Conservation (phyloP, 2,113 vertebrate species). For the Leptobrachium ailaonicum region DNA sequence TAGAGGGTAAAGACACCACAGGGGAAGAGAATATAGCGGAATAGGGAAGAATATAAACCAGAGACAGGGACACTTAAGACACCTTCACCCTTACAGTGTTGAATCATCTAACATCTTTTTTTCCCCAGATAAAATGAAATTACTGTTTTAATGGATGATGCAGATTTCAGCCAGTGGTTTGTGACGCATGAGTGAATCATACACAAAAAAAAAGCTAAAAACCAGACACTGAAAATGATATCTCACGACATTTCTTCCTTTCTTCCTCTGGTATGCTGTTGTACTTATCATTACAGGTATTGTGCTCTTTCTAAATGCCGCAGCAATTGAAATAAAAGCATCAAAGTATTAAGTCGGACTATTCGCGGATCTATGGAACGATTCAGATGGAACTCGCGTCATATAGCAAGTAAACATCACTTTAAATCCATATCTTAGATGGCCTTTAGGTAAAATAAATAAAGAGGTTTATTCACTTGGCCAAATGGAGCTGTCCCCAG, state of each 20-base stretch:
- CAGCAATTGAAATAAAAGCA: constrained; percentile 1
- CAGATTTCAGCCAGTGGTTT: background rate
- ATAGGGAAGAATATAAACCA: too few relatives aligned
- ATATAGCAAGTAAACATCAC: constrained; percentile 1
- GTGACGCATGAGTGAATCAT: background rate
- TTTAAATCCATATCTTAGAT: background rate
- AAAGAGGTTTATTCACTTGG: constrained; percentile 2
- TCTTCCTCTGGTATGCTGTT: constrained; percentile 9
- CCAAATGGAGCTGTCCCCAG: background rate
- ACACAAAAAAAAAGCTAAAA: background rate
- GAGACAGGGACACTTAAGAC: too few relatives aligned
- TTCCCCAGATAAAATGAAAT: too few relatives aligned
- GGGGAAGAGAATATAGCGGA: too few relatives aligned
- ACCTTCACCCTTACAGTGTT: too few relatives aligned
- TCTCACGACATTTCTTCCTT: background rate
- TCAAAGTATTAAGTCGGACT: background rate
- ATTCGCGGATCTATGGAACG: background rate
- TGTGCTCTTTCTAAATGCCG: background rate
- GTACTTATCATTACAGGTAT: background rate
- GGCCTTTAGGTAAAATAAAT: background rate
- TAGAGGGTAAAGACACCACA: too few relatives aligned
- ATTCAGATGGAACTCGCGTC: background rate
- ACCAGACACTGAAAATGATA: background rate
- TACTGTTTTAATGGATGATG: background rate
- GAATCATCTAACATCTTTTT: too few relatives aligned